A percentile compares a stretch with the other conserved stretches of the same genome.
phyloP scores from a whole-genome alignment of 2,888 invertebrate genomes.

The Heliothis peltigera region DNA sequence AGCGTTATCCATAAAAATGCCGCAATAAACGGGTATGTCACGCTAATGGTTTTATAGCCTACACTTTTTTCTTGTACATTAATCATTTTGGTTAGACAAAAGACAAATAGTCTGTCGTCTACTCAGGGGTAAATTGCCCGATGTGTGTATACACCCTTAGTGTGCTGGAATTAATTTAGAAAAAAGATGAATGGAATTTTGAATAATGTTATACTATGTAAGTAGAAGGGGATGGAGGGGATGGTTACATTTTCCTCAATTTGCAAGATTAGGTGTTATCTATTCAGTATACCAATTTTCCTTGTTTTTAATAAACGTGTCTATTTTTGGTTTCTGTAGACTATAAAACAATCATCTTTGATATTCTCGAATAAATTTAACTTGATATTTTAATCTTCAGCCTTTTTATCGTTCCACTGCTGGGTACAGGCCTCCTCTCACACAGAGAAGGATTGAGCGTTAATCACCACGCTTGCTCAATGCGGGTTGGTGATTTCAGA shows the following conservation, averaged over 20 bases:
- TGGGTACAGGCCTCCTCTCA: too few relatives aligned
- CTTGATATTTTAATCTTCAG: too few relatives aligned
- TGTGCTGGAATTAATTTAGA: slow-evolving; percentile 11
- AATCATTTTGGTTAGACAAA: slow-evolving; percentile 19
- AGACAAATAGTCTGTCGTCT: slow-evolving; percentile 22
- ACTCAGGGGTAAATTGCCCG: slow-evolving; percentile 8
- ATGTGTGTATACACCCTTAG: background rate
- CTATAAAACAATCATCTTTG: too few relatives aligned
- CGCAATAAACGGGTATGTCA: slow-evolving; percentile 27
- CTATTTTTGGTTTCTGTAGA: too few relatives aligned
- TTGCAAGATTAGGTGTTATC: background rate
- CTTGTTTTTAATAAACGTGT: too few relatives aligned
- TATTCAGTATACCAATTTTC: too few relatives aligned
- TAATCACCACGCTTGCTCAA: too few relatives aligned
- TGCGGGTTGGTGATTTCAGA: too few relatives aligned
- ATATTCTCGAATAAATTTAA: too few relatives aligned
- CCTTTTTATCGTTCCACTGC: too few relatives aligned
- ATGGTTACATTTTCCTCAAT: background rate
- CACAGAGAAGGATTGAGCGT: too few relatives aligned
- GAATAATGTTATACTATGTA: background rate
- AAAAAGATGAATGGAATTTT: background rate
- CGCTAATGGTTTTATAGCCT: slow-evolving; percentile 24
- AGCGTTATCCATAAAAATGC: slow-evolving; percentile 15
- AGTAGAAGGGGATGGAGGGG: background rate
- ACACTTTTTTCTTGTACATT: slow-evolving; percentile 31